Percentiles rank a stretch among this genome's conserved stretches.
Evolutionary conservation across 30 jellyfish, hydroid and myxozoan genomes (phyloP).

Genomic region (Nemopilema nomurai): DNA sequence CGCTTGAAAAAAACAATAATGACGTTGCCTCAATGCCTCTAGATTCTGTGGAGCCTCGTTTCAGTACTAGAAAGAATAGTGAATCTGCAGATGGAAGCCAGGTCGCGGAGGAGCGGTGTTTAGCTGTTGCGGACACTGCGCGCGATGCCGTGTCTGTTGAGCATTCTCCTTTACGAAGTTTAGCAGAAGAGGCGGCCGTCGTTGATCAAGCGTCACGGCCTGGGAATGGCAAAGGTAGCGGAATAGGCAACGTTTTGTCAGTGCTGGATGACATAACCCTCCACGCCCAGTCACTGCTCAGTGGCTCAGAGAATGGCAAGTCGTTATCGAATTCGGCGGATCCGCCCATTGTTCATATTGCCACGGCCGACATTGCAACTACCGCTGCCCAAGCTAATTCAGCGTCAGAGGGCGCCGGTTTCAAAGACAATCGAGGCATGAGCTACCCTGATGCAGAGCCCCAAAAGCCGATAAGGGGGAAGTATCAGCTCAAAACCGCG

Average conservation of each 20-base stretch:
- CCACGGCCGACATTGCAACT: background rate
- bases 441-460: background rate
- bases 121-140: no score
- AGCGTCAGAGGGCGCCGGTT: background rate
- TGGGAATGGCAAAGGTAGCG: background rate
- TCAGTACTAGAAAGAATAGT: background rate
- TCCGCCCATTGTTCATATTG: background rate
- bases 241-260: constrained; percentile 32
- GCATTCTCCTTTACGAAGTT: background rate
- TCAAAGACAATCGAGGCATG: background rate
- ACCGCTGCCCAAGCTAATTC: background rate
- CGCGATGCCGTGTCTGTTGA: background rate
- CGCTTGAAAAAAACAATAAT: background rate
- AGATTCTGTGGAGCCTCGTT: no score
- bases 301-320: background rate
- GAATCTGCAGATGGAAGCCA: background rate
- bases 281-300: constrained; percentile 37
- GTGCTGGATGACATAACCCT: constrained; percentile 28
- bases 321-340: background rate
- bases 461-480: background rate
- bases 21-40: background rate
- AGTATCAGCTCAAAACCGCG: background rate
- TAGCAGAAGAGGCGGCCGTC: background rate
- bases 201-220: background rate
- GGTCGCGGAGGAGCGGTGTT: background rate